Base-by-base conservation (phyloP, 2,888 invertebrate genomes). In the Amorpha juglandis region DNA sequence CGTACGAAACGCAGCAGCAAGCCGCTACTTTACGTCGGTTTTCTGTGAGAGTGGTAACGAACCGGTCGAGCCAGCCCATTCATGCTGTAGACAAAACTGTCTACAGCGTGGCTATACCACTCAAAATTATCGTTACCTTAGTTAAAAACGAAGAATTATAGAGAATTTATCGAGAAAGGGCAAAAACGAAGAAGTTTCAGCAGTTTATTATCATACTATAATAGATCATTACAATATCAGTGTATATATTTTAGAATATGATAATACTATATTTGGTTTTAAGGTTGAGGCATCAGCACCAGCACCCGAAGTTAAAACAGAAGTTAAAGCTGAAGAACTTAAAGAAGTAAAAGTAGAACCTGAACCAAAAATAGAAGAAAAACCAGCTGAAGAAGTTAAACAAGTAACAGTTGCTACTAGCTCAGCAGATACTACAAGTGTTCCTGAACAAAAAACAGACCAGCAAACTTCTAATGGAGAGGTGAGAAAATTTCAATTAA, bases 281-380 rank as follows among this genome's bases (percentile, higher is more conserved):
- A 45, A 45, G 45, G 45, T 45, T 12, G 45, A 45, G 45, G 12
- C 14, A 11, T 11, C 45, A 14, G 14, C 45, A 12, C 45, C 45
- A 45, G 45, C 45, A 14, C 45, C 45, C 7, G 12, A 45, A 14
- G 45, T 45, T 14, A 45, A 45, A 45, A 14, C 45, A 12, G 45
- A 45, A 45, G n/a, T 16, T 9, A 33, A 65, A 58, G n/a, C 67
- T 14, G 51, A 55, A 48, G 58, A 58, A 62, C 35, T 53, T 7
- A 62, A 42, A 42, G 45, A 45, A 14, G 3, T 21, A 1, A 68
- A 74, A 66, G 48, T 65, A 42, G 75, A 71, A 65, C 70, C 71
- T 42, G 27, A 42, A 27, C 35, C 51, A 47, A 21, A 52, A 45
- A 38, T 27, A 35, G 64, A 67, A 62, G 48, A 63, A 33, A 52